Evolutionary conservation across 2,113 vertebrate species (phyloP).

Genomic region (Carlito syrichta): DNA sequence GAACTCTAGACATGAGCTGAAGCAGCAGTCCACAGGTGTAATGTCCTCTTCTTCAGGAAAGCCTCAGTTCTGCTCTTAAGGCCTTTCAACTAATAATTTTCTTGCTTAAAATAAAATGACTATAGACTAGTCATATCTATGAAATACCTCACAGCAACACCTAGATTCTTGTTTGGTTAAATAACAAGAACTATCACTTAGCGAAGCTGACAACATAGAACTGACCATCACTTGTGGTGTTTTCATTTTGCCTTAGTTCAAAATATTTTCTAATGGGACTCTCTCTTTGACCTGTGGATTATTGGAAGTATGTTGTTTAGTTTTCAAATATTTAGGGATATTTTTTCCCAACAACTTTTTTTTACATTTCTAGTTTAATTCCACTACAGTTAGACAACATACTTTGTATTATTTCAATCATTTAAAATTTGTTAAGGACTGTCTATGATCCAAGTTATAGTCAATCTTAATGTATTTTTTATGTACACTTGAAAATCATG

Average conservation of each 20-base stretch:
- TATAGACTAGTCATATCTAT: not conserved
- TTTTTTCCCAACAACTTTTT: not conserved
- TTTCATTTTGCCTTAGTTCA: not conserved
- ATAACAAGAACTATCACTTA: not conserved
- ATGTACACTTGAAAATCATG: too few relatives aligned
- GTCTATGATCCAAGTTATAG: not conserved
- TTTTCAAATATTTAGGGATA: not conserved
- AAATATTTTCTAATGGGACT: not conserved
- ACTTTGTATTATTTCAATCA: not conserved
- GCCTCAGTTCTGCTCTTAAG: not conserved
- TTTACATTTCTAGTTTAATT: not conserved
- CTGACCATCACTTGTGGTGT: not conserved
- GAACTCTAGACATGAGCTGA: not conserved
- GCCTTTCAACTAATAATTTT: not conserved
- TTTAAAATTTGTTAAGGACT: not conserved
- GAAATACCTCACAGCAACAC: not conserved
- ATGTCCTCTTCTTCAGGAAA: not conserved
- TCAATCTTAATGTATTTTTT: too few relatives aligned
- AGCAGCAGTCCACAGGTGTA: not conserved
- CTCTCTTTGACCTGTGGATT: not conserved
- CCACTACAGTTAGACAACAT: not conserved
- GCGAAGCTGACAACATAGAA: not conserved
- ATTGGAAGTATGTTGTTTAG: not conserved
- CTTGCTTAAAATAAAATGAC: not conserved
- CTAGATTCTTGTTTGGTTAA: not conserved